Evolutionary conservation across 2,888 invertebrate species (phyloP), one percentile per base, ranked within the genome.

Genomic region (Disparrhopalites patrizii): DNA sequence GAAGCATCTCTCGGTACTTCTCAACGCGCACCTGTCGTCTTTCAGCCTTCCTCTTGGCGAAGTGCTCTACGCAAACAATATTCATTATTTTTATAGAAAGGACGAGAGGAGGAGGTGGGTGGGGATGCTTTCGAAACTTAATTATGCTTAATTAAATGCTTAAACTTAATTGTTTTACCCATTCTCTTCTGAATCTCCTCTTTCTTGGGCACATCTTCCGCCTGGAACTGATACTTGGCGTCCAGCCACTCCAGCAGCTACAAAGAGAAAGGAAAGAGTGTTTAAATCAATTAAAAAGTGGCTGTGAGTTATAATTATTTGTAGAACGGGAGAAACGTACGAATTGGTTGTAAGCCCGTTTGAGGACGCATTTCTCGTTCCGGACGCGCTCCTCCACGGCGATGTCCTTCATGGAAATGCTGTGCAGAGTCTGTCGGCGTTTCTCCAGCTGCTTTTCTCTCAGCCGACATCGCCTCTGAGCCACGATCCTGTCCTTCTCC

Each of bases 281-380:
- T 15, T 62, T 25, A 23, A 30, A 38, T 30, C 7, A 43, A 18
- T 20, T 18, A n/a, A 43, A 5, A 4, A 10, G 5, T n/a, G 5
- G 5, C 8, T 43, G n/a, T 43, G 20, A 18, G n/a, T 5, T 43
- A 4, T 43, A 10, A 15, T 43, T 43, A 4, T 43, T 47, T 18
- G 5, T 47, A 10, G 7, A 3, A 23, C n/a, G n/a, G n/a, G n/a
- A n/a, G n/a, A 43, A 15, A 54, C 69, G 43, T 65, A 69, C 69
- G 56, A 65, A 69, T 65, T 69, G 67, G 30, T 65, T 60, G 38
- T 69, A 67, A 1, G 69, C 69, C n/a, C 64, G 62, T 31, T 67
- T 58, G 50, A 67, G 51, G 55, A 69, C 56, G 2, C 28, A 33
- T 33, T 65, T 69, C 27, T 69, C 69, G 51, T 47, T 57, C 25